Base-by-base conservation (phyloP, 1,140 invertebrate species). In the Theocolax elegans region DNA sequence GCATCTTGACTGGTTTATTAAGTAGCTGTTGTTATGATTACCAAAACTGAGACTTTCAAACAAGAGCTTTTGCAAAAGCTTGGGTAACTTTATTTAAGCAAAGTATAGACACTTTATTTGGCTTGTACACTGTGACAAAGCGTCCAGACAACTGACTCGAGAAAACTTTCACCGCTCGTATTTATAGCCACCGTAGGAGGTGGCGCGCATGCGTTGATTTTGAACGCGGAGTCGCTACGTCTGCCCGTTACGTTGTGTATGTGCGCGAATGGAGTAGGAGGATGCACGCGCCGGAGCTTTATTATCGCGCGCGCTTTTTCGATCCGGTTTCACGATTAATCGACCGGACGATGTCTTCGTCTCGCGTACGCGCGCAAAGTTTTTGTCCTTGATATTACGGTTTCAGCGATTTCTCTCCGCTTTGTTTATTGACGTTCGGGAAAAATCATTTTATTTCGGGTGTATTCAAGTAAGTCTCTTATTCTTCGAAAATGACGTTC, bases 1-100 rank as follows among this genome's bases (percentile, higher is more conserved):
- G 85, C 85, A 87, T 87, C 49, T 79, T 81, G 49, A 2, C n/a
- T 42, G 27, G 54, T 49, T 58, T 58, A 19, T 15, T 38, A 19
- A n/a, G n/a, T n/a, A n/a, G n/a, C n/a, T n/a, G n/a, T n/a, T n/a
- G n/a, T n/a, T n/a, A n/a, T n/a, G n/a, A n/a, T n/a, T n/a, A n/a
- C n/a, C n/a, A n/a, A n/a, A n/a, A n/a, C n/a, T n/a, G n/a, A n/a
- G n/a, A n/a, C 19, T 58, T 58, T 56, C 23, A 62, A 38, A 23
- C 29, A 46, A 46, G 15, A 15, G 44, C 19, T 46, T 15, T 19
- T 46, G 53, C 46, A 4, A 17, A n/a, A 4, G 17, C 46, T 19
- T 19, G 46, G 3, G 46, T 6, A 6, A 21, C 46, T 35, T 35
- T 35, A 6, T 35, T 6, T 35, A 49, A 49, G 46, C 19, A 23